Percentiles rank a stretch among this genome's conserved stretches.
These are phyloP conservation scores for Uria aalge DNA, from an alignment of 2,113 vertebrate genomes.

Conservation along the genomic window DNA sequence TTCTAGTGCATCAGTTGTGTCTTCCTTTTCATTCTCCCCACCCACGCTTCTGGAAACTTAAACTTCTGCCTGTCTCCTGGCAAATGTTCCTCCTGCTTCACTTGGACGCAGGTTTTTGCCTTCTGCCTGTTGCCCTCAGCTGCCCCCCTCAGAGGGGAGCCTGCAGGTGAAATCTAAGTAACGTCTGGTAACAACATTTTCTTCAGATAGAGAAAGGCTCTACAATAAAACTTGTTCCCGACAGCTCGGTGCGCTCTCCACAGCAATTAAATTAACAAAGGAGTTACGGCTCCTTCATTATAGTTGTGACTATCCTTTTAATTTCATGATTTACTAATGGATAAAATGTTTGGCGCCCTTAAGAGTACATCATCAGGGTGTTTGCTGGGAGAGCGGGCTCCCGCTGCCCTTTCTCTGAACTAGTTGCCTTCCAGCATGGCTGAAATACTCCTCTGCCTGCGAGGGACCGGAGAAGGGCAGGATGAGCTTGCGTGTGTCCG, in stretches of 20 bases:
- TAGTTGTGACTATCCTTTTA: background rate
- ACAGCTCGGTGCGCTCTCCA: background rate
- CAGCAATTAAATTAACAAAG: background rate
- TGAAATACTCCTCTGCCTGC: background rate
- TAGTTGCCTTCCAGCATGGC: background rate
- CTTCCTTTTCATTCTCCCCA: background rate
- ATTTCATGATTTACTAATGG: background rate
- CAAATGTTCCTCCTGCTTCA: background rate
- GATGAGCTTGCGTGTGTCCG: background rate
- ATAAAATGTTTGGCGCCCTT: background rate
- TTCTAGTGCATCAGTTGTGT: fast-evolving
- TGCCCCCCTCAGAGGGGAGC: background rate
- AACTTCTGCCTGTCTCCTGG: background rate
- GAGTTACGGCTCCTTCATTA: background rate
- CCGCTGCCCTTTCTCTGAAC: background rate
- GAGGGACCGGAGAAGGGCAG: background rate
- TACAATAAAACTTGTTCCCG: background rate
- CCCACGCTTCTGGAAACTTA: background rate
- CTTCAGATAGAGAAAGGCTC: background rate
- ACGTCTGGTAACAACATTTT: background rate
- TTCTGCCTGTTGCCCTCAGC: background rate
- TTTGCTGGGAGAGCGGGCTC: background rate
- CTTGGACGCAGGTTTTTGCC: background rate
- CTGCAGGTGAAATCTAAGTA: background rate
- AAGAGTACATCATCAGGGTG: fast-evolving